Evolutionary conservation across 37 sponge, comb jelly and placozoan species (phyloP).

Genomic region (Crambe crambe): DNA sequence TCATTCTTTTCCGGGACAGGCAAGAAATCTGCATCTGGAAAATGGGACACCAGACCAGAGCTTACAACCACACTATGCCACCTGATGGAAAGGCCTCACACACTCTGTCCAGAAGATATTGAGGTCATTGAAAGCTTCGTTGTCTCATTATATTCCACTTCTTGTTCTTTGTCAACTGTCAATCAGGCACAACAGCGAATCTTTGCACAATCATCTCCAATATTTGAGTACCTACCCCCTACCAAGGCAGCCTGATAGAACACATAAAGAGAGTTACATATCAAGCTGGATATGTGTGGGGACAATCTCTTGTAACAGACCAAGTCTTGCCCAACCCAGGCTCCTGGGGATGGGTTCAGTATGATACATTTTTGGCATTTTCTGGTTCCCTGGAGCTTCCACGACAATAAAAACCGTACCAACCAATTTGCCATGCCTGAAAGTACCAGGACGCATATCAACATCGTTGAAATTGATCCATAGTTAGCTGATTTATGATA

Average conservation of each 20-base stretch:
- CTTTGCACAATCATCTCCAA: background rate
- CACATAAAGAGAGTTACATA: background rate
- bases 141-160: background rate
- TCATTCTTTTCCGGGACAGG: background rate
- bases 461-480: too few species aligned
- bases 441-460: too few species aligned
- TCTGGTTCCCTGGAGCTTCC: too few species aligned
- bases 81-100: slow-evolving; percentile 5
- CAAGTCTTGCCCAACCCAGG: slow-evolving; percentile 1
- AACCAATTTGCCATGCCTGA: too few species aligned
- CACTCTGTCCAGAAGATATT: slow-evolving; percentile 4
- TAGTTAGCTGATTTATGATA: too few species aligned
- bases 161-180: background rate
- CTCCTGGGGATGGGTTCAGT: slow-evolving; percentile 12
- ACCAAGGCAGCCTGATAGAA: slow-evolving; percentile 10
- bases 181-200: slow-evolving; percentile 2
- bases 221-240: slow-evolving; percentile 8
- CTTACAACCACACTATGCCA: background rate
- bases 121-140: background rate
- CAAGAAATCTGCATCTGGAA: background rate
- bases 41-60: background rate
- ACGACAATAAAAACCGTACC: too few species aligned
- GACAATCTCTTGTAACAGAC: slow-evolving; percentile 3
- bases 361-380: too few species aligned
- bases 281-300: slow-evolving; percentile 9